Evolutionary conservation across 2,888 invertebrate genomes (phyloP), one percentile per base, ranked within the genome.

Genomic region (Sipha maydis): DNA sequence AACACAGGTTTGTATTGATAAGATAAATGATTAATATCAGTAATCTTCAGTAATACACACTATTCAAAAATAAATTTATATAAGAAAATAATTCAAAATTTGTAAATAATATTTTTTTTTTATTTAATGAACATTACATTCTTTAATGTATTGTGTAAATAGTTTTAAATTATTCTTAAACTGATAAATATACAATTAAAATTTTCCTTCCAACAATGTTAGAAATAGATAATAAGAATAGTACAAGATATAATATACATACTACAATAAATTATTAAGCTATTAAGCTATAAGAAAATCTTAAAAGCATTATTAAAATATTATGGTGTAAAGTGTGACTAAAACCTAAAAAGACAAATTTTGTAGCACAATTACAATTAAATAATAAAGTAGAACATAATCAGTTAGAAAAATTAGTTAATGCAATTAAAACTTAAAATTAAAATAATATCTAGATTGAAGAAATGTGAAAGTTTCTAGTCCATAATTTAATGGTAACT

Each of bases 41-140:
- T 54, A 56, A 38, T 54, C 7, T 14, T 73, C n/a, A 56, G 31
- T 19, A 75, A 19, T 83, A 75, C 19, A 56, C 48, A 56, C 19
- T 56, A 34, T 83, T 75, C 9, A 56, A 73, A 83, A 83, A 83
- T 75, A 83, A 56, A 56, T 83, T 17, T 75, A 56, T 73, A 75
- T 75, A 75, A 73, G 56, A 83, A 73, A 73, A 83, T 83, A 73
- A 61, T 79, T 56, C 34, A 61, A 61, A 34, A 56, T 34, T 38
- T 41, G 19, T 41, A 21, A 61, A 61, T 61, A 61, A 61, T 25
- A 61, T 25, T 61, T 61, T 25, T 61, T 61, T 56, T 56, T 56
- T 14, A 17, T 54, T 56, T 19, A 61, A 61, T 21, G 7, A 21
- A 61, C 2, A 21, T 21, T 8, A 21, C 11, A 76, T 48, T 28